Evolutionary conservation across 2,888 invertebrate species (phyloP).

Genomic region (Pseudococcus longispinus): DNA sequence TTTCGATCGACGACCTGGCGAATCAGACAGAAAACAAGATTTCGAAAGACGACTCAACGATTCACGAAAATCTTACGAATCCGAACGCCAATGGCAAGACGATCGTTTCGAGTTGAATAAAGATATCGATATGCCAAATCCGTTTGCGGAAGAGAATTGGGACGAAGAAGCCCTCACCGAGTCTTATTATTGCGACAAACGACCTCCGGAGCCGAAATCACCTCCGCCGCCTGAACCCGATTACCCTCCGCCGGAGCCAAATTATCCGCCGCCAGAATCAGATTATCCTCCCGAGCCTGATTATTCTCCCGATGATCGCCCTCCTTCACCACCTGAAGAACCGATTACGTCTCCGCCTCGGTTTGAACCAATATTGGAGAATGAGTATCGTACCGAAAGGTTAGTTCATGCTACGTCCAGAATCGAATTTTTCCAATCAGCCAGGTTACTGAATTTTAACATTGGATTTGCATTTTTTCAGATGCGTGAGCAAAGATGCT

Average conservation of each 20-base stretch:
- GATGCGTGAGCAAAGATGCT: slow-evolving; percentile 52
- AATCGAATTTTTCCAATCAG: not conserved
- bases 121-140: not conserved
- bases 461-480: not conserved
- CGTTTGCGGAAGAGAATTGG: slow-evolving; percentile 18
- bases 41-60: not conserved
- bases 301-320: not conserved
- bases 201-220: not conserved
- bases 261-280: not conserved
- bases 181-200: not conserved
- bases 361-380: slow-evolving; percentile 44
- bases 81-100: not conserved
- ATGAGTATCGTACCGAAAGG: slow-evolving; percentile 53
- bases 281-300: slow-evolving; percentile 2
- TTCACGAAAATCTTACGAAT: not conserved
- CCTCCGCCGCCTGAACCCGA: slow-evolving; percentile 10
- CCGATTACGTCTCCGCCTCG: not conserved
- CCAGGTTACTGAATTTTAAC: not conserved
- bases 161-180: not conserved
- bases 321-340: not conserved
- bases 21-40: not conserved
- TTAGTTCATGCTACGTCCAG: not conserved
- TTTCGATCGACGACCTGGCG: not conserved
- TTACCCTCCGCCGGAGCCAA: not conserved
- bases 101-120: not conserved